Conservation (phyloP, 2,113 vertebrate species). For the Nibea coibor region DNA sequence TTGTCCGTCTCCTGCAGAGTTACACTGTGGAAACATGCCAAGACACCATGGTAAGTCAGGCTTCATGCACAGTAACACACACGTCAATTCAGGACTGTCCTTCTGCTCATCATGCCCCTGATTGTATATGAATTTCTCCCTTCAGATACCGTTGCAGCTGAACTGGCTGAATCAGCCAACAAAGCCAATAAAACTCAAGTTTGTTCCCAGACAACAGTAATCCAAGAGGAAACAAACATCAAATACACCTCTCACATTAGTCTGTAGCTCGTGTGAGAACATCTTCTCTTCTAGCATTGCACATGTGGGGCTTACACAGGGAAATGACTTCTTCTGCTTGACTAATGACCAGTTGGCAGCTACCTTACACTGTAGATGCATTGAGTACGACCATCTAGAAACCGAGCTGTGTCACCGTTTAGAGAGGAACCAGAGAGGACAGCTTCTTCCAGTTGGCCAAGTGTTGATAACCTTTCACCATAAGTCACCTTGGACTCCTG, state of each 20-base stretch:
- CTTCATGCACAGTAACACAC: not conserved
- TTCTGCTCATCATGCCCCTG: not conserved
- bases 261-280: no score
- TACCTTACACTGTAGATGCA: no score
- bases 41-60: constrained; percentile 58
- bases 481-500: no score
- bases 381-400: no score
- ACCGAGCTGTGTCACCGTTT: no score
- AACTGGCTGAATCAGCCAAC: constrained; percentile 40
- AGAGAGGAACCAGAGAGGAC: no score
- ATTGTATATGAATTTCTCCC: not conserved
- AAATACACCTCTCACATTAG: not conserved
- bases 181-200: constrained; percentile 62
- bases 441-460: no score
- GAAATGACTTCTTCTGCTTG: no score
- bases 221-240: not conserved
- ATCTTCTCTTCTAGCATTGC: no score
- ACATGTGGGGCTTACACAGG: no score
- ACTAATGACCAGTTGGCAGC: no score
- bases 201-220: constrained; percentile 64
- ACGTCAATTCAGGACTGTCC: not conserved
- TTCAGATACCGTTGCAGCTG: constrained; percentile 67
- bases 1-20: constrained; percentile 69
- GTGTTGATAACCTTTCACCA: no score
- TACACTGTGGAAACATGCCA: constrained; percentile 71